These are phyloP conservation scores for Diogma glabrata DNA, from an alignment of 2,888 invertebrate species.

Conservation along the genomic window DNA sequence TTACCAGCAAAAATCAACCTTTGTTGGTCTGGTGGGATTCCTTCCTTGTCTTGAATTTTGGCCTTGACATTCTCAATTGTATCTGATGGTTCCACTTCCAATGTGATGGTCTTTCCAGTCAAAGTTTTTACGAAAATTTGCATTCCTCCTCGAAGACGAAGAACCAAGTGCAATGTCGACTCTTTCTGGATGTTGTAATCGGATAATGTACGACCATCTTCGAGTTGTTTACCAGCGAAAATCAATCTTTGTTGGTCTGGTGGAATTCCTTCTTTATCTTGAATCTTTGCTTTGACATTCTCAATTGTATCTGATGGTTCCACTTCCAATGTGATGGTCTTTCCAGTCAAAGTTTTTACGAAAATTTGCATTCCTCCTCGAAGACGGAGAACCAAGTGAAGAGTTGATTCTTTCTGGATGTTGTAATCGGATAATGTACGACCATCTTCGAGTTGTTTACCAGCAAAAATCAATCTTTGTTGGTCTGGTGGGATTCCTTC, in stretches of 20 bases:
- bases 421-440: constrained; percentile 87
- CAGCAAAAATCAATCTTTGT: constrained; percentile 83
- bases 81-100: constrained; percentile 86
- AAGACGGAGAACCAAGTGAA: constrained; percentile 87
- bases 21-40: constrained; percentile 77
- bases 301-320: constrained; percentile 89
- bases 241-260: constrained; percentile 81
- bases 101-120: constrained; percentile 89
- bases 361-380: constrained; percentile 98
- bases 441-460: constrained; percentile 90
- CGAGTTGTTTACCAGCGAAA: constrained; percentile 91
- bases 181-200: constrained; percentile 95
- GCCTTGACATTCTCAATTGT: constrained; percentile 93
- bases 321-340: constrained; percentile 89
- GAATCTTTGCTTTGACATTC: constrained; percentile 89
- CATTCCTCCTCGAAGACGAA: constrained; percentile 91
- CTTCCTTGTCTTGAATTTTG: constrained; percentile 85
- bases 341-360: constrained; percentile 88
- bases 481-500: constrained; percentile 88
- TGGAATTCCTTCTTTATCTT: constrained; percentile 81
- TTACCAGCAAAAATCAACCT: constrained; percentile 90
- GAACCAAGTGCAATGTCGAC: constrained; percentile 78
- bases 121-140: constrained; percentile 96
- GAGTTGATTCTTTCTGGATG: constrained; percentile 90
- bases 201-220: constrained; percentile 85